A percentile compares a stretch with the other conserved stretches of the same genome.
Evolutionary conservation across 2,888 invertebrate species (phyloP).

Genomic region (Epicampocera succincta): DNA sequence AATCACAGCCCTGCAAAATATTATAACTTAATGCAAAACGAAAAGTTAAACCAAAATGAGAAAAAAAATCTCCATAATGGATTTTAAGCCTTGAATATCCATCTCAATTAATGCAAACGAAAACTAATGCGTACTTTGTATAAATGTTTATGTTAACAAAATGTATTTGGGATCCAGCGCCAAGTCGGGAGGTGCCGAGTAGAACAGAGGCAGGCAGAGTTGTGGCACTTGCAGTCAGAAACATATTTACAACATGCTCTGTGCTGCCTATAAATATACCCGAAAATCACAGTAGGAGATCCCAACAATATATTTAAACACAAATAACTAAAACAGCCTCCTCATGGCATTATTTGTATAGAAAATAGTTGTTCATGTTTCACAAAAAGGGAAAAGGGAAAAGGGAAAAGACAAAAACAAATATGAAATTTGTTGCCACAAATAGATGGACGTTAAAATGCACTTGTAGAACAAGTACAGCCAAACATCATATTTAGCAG

Average conservation of each 20-base stretch:
- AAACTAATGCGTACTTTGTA: not conserved
- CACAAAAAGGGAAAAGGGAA: constrained; percentile 2
- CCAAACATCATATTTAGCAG: constrained; percentile 48
- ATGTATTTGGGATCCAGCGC: constrained; percentile 8
- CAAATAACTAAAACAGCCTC: constrained; percentile 59
- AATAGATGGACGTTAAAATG: constrained; percentile 50
- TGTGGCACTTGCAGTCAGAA: constrained; percentile 23
- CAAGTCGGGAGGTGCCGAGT: not conserved
- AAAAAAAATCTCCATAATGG: not conserved
- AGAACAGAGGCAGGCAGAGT: constrained; percentile 2
- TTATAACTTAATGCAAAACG: too few relatives aligned
- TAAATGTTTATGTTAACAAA: constrained; percentile 22
- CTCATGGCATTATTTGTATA: constrained; percentile 43
- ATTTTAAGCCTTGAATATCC: constrained; percentile 8
- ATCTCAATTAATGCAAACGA: constrained; percentile 24
- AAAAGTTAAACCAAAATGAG: too few relatives aligned
- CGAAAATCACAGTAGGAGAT: constrained; percentile 68
- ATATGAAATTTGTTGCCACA: constrained; percentile 41
- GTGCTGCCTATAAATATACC: constrained; percentile 62
- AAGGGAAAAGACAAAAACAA: constrained; percentile 9
- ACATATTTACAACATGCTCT: constrained; percentile 43
- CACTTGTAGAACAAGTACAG: constrained; percentile 21
- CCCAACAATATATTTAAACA: constrained; percentile 56
- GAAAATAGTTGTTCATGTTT: constrained; percentile 20
- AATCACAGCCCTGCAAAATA: too few relatives aligned